These are phyloP conservation scores for Dipodomys merriami DNA, from an alignment of 2,113 vertebrate species.

Conservation along the genomic window DNA sequence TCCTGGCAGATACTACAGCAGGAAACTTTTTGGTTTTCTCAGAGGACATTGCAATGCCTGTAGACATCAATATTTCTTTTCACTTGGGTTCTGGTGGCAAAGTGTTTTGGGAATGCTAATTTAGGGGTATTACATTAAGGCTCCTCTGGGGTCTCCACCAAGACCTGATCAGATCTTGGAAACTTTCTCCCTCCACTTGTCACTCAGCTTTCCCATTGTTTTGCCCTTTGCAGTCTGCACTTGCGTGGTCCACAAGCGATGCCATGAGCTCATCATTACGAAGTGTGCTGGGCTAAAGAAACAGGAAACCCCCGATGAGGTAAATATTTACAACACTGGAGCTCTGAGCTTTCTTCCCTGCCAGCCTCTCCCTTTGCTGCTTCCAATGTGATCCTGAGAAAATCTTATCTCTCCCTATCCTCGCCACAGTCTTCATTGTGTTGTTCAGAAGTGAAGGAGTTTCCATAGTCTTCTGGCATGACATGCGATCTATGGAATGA, in stretches of 20 bases:
- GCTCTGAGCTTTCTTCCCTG: conserved; percentile 23
- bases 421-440: conserved; percentile 58
- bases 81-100: background rate
- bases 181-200: background rate
- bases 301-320: conserved; percentile 97
- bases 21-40: background rate
- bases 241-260: conserved; percentile 99
- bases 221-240: conserved; percentile 93
- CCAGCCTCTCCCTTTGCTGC: background rate
- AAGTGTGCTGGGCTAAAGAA: conserved; percentile 99
- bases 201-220: background rate
- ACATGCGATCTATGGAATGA: background rate
- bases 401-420: conserved; percentile 50
- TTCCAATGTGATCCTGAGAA: background rate
- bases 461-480: conserved; percentile 6
- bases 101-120: background rate
- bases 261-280: conserved; percentile 98
- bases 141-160: rapidly evolving
- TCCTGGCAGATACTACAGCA: background rate
- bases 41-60: background rate
- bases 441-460: conserved; percentile 18
- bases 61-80: background rate
- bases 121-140: background rate
- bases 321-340: conserved; percentile 83
- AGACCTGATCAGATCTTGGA: background rate